These are phyloP conservation scores for Aptenodytes patagonicus DNA, from an alignment of 2,113 vertebrate genomes.

Conservation along the genomic window DNA sequence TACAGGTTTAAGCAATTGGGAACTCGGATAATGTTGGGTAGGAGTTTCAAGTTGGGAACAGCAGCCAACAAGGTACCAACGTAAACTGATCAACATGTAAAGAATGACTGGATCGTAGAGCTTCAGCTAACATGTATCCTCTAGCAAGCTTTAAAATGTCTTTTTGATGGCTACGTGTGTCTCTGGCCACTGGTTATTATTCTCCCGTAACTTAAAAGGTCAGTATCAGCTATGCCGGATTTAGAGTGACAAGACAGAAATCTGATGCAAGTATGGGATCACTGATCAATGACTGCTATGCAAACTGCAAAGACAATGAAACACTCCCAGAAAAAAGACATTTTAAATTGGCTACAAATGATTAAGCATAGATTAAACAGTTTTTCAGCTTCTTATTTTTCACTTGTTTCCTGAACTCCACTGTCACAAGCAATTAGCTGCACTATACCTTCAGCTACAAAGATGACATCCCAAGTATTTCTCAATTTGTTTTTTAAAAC, in stretches of 20 bases:
- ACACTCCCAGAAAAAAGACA: conserved; percentile 58
- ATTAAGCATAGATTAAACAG: conserved; percentile 42
- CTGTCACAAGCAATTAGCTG: conserved; percentile 43
- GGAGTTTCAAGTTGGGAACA: conserved; percentile 69
- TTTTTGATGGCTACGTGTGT: conserved; percentile 69
- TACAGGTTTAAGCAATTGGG: conserved; percentile 65
- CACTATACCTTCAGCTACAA: conserved; percentile 46
- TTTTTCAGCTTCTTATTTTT: conserved; percentile 46
- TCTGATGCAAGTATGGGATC: conserved; percentile 46
- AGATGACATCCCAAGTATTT: conserved; percentile 52
- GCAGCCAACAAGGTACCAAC: conserved; percentile 75
- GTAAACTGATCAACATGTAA: conserved; percentile 72
- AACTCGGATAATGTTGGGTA: conserved; percentile 64
- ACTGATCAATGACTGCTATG: conserved; percentile 39
- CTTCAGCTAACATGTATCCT: conserved; percentile 65
- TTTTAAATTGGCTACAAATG: conserved; percentile 56
- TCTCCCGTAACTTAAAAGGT: conserved; percentile 63
- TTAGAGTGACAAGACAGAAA: conserved; percentile 58
- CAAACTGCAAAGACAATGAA: conserved; percentile 51
- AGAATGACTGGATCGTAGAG: conserved; percentile 57
- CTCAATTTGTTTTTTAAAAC: conserved; percentile 33
- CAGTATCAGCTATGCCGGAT: conserved; percentile 39
- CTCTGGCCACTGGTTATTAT: conserved; percentile 64
- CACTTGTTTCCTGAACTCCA: conserved; percentile 22
- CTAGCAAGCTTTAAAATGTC: conserved; percentile 70